Evolutionary conservation across 2,113 vertebrate genomes (phyloP).

Genomic region (Austrofundulus limnaeus): DNA sequence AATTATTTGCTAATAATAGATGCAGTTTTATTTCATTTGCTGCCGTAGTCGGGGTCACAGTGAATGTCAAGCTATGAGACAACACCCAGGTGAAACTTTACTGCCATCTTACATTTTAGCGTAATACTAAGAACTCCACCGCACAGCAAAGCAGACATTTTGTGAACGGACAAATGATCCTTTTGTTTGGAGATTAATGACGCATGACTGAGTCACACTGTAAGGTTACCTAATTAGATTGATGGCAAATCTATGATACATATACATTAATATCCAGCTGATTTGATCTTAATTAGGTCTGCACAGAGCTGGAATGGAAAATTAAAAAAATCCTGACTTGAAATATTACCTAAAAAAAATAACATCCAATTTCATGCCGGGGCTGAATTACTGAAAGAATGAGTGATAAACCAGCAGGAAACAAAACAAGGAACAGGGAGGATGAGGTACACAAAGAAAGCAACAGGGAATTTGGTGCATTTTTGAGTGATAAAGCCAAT

Average conservation of each 20-base stretch:
- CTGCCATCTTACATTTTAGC: background rate
- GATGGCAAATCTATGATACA: constrained; percentile 11
- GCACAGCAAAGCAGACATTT: too few relatives aligned
- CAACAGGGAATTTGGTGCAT: background rate
- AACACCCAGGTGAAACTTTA: constrained; percentile 1
- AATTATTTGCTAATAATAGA: constrained; percentile 9
- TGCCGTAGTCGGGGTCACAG: background rate
- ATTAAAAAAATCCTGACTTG: background rate
- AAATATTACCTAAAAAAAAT: background rate
- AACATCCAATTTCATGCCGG: background rate
- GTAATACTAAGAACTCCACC: background rate
- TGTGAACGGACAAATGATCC: constrained; percentile 30
- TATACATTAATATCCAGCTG: background rate
- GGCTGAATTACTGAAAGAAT: background rate
- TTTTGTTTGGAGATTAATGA: constrained; percentile 63
- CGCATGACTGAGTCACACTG: constrained; percentile 38
- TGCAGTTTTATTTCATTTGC: constrained; percentile 28
- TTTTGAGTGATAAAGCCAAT: background rate
- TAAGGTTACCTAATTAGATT: constrained; percentile 19
- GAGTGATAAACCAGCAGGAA: background rate
- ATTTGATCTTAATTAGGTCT: background rate
- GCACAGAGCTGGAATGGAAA: background rate
- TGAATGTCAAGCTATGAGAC: constrained; percentile 9
- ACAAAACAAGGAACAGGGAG: background rate
- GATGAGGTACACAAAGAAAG: background rate